Base-by-base conservation (phyloP, 2,113 vertebrate species). In the Protobothrops mucrosquamatus region DNA sequence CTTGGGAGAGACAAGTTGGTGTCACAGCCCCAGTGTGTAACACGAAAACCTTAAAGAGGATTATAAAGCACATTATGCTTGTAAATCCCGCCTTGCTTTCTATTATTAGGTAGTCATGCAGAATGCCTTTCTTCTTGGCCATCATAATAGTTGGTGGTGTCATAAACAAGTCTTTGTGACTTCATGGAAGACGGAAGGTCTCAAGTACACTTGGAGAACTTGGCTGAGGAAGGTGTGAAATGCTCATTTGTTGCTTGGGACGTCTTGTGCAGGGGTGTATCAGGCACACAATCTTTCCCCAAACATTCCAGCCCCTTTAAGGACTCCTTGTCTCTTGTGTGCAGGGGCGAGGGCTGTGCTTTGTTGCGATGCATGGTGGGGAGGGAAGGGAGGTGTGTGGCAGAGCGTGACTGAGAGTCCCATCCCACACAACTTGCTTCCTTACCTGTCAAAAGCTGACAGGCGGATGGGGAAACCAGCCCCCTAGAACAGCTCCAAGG, bases 371-470 rank as follows among this genome's bases (percentile, higher is more conserved):
- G 55, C 88, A 87, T 90, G 89, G 55, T 39, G 26, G 81, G 52
- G 52, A 85, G 85, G 43, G 54, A 18, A 87, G 46, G 85, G 34
- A 24, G 86, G 89, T 7, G 48, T 24, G 48, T 52, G 81, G 55
- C 8, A 18, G 74, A 93, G 89, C 74, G 89, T 93, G 92, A 90
- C 92, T 93, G 56, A 87, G 92, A 89, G 74, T 93, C 23, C 26
- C 89, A 87, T 93, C 92, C 92, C 89, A 93, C 92, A 64, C 92
- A 93, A 64, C 89, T 87, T 7, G 26, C 92, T 93, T 46, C 69
- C 85, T 55, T 93, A 89, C 89, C 81, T 93, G 81, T 93, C 88
- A 93, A 86, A 90, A 93, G 23, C n/a, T 90, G 92, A 87, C 92
- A 90, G 55, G 92, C 74, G 22, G 88, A 39, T 93, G 55, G 74